Conservation (phyloP, 2,888 invertebrate genomes). For the Archips crataeganus region DNA sequence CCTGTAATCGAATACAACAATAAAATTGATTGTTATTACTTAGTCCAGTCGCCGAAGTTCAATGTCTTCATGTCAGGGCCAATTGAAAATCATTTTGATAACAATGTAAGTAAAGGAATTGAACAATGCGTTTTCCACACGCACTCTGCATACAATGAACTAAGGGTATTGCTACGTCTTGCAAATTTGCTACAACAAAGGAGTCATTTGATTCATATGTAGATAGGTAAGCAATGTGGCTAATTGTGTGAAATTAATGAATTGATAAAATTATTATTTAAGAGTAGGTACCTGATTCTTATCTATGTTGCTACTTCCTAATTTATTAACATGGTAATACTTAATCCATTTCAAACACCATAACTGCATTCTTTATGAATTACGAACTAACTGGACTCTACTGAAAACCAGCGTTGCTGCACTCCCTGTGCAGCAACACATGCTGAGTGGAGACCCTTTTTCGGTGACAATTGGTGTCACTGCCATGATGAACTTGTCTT, state of each 20-base stretch:
- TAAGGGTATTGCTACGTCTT: neutral
- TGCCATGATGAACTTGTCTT: too few relatives aligned
- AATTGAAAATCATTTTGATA: slow-evolving; percentile 43
- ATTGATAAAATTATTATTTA: too few relatives aligned
- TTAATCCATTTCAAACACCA: too few relatives aligned
- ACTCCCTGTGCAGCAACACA: too few relatives aligned
- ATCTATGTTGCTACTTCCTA: too few relatives aligned
- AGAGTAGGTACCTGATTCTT: too few relatives aligned
- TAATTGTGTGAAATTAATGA: neutral
- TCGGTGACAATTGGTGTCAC: too few relatives aligned
- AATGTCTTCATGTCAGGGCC: slow-evolving; percentile 57
- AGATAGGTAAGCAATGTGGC: neutral
- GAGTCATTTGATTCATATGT: neutral
- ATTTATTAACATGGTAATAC: too few relatives aligned
- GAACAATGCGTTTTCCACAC: slow-evolving; percentile 33
- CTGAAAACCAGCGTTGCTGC: too few relatives aligned
- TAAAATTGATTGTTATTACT: slow-evolving; percentile 7
- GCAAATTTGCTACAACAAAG: slow-evolving; percentile 1
- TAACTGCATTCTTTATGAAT: too few relatives aligned
- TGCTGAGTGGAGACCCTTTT: too few relatives aligned
- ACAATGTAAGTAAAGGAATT: slow-evolving; percentile 13
- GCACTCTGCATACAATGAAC: slow-evolving; percentile 35
- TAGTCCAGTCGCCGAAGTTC: slow-evolving; percentile 61
- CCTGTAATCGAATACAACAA: slow-evolving; percentile 52
- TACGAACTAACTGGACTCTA: too few relatives aligned